Evolutionary conservation across 1,140 invertebrate species (phyloP).

Genomic region (Anoplophora glabripennis): DNA sequence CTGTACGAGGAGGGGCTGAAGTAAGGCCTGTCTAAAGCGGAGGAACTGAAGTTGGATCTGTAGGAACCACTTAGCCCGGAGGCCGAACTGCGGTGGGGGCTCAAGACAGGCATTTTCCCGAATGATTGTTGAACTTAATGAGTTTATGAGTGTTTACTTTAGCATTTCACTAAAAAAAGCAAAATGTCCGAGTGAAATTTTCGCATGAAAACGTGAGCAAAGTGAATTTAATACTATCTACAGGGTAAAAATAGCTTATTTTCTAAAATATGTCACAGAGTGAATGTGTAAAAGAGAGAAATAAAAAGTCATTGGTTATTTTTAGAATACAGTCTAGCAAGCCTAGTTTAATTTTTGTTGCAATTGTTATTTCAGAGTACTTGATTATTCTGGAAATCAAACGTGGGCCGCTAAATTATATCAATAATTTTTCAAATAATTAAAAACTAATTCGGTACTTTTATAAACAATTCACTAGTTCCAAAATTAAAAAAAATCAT

Average conservation of each 20-base stretch:
- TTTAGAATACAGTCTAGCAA: slow-evolving; percentile 8
- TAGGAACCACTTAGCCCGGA: slow-evolving; percentile 51
- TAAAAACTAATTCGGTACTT: neutral
- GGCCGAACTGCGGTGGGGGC: slow-evolving; percentile 51
- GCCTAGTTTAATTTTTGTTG: neutral
- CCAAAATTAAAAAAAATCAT: too few species aligned
- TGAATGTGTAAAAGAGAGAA: neutral
- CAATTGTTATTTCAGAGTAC: slow-evolving; percentile 6
- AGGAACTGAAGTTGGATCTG: slow-evolving; percentile 51
- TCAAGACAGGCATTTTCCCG: slow-evolving; percentile 57
- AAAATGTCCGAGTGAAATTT: neutral
- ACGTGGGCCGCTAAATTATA: too few species aligned
- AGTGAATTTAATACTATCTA: neutral
- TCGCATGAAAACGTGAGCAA: neutral
- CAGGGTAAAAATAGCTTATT: slow-evolving; percentile 18
- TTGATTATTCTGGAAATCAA: neutral
- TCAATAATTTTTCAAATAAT: neutral
- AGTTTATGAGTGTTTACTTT: neutral
- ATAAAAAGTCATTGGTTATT: slow-evolving; percentile 14
- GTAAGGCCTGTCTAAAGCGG: slow-evolving; percentile 54
- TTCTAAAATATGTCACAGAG: slow-evolving; percentile 15
- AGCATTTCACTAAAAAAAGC: slow-evolving; percentile 16
- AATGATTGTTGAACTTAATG: neutral
- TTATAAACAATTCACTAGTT: too few species aligned
- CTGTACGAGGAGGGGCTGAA: slow-evolving; percentile 52